phyloP scores from a whole-genome alignment of 1,140 invertebrate species.

The Centruroides sculpturatus region DNA sequence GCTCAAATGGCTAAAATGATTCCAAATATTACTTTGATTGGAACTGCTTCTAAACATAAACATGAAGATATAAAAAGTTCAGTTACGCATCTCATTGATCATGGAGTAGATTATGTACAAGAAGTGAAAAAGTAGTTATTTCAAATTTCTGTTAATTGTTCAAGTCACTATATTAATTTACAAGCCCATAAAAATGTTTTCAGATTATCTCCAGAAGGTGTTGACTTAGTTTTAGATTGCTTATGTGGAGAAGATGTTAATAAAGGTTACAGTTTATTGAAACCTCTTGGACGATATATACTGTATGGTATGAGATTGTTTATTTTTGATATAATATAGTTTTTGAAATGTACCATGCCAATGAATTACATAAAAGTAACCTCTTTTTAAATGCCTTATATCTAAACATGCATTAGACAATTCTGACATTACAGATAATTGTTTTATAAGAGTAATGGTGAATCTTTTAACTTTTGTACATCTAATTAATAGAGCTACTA shows the following conservation, averaged over 20 bases:
- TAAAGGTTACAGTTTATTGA: constrained; percentile 59
- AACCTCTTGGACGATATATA: constrained; percentile 78
- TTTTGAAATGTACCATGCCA: neutral
- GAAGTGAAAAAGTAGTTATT: constrained; percentile 65
- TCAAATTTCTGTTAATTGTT: neutral
- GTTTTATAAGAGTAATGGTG: too few relatives aligned
- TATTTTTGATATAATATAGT: neutral
- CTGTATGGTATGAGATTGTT: constrained; percentile 48
- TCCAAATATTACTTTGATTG: constrained; percentile 62
- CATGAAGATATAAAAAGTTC: constrained; percentile 60
- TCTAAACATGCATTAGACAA: too few relatives aligned
- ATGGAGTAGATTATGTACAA: constrained; percentile 58
- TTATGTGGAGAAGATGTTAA: constrained; percentile 77
- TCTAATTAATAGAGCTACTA: too few relatives aligned
- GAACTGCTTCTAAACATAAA: constrained; percentile 68
- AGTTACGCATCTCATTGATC: constrained; percentile 59
- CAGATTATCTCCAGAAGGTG: constrained; percentile 57
- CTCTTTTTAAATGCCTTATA: too few relatives aligned
- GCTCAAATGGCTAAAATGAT: constrained; percentile 64
- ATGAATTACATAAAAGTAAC: too few relatives aligned
- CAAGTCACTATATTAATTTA: too few relatives aligned
- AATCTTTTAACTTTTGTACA: too few relatives aligned
- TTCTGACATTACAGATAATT: too few relatives aligned
- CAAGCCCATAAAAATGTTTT: constrained; percentile 4
- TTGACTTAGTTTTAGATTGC: constrained; percentile 76